These are phyloP conservation scores for Solen grandis DNA, from an alignment of 1,140 invertebrate genomes.

Conservation along the genomic window DNA sequence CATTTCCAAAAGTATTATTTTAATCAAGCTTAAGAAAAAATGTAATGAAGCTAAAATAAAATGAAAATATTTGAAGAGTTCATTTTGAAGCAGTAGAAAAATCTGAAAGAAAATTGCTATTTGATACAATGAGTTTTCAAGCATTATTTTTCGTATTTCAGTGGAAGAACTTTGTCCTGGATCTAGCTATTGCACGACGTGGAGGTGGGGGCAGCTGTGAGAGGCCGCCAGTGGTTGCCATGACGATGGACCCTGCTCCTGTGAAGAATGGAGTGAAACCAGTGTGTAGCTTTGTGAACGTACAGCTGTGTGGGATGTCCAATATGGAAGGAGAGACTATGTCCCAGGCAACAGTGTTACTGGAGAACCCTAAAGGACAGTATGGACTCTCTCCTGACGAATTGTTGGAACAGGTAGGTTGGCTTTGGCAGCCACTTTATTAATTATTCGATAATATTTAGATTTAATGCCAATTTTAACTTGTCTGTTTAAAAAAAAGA, in stretches of 20 bases:
- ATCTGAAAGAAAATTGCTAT: too few species aligned
- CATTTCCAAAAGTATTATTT: too few species aligned
- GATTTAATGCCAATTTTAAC: too few species aligned
- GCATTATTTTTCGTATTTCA: constrained; percentile 60
- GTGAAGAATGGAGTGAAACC: constrained; percentile 65
- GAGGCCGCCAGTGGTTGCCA: constrained; percentile 1
- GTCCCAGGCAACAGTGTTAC: constrained; percentile 85
- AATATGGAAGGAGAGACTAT: constrained; percentile 85
- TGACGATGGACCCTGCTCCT: constrained; percentile 61
- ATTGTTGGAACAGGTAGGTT: constrained; percentile 79
- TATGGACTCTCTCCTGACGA: constrained; percentile 65
- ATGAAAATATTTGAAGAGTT: too few species aligned
- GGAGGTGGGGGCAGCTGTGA: too few species aligned
- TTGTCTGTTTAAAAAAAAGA: too few species aligned
- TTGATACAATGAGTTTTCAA: background rate
- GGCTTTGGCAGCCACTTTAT: too few species aligned
- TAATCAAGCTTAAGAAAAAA: too few species aligned
- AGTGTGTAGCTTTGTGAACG: constrained; percentile 87
- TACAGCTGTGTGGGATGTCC: constrained; percentile 85
- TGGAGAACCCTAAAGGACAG: constrained; percentile 85
- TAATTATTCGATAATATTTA: too few species aligned
- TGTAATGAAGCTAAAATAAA: too few species aligned
- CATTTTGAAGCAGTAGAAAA: too few species aligned
- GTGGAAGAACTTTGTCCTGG: constrained; percentile 65
- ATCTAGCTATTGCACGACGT: constrained; percentile 64